Percentiles rank a stretch among this genome's conserved stretches.
Conservation (phyloP, 2,888 invertebrate species). For the Sphinx pinastri region DNA sequence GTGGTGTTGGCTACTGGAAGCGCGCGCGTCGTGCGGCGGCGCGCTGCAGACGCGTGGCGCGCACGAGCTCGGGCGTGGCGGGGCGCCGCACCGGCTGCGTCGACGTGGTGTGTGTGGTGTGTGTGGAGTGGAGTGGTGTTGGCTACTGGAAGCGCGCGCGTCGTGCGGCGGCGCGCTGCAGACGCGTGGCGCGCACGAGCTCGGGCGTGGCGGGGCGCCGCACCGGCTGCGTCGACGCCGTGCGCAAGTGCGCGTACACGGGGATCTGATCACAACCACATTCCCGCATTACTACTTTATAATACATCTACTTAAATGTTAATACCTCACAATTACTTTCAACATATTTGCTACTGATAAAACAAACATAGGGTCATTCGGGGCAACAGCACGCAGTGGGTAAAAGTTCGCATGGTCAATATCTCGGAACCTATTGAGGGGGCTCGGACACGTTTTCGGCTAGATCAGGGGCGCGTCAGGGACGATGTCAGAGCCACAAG, state of each 20-base stretch:
- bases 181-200: conserved; percentile 72
- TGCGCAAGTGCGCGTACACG: conserved; percentile 87
- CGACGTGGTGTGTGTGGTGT: conserved; percentile 52
- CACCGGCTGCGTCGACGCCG: conserved; percentile 83
- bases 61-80: conserved; percentile 80
- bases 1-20: conserved; percentile 27
- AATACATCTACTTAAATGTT: neutral
- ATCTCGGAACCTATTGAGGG: too few relatives aligned
- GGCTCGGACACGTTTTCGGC: too few relatives aligned
- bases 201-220: conserved; percentile 83
- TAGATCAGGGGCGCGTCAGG: too few relatives aligned
- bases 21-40: conserved; percentile 35
- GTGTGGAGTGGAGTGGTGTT: conserved; percentile 5
- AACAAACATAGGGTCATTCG: too few relatives aligned
- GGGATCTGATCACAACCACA: conserved; percentile 81
- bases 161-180: conserved; percentile 45
- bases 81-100: conserved; percentile 83
- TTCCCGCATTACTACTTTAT: conserved; percentile 2
- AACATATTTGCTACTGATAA: too few relatives aligned
- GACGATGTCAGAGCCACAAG: too few relatives aligned
- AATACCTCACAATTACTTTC: neutral
- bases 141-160: conserved; percentile 33
- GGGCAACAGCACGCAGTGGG: too few relatives aligned
- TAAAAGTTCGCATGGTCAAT: too few relatives aligned
- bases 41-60: conserved; percentile 64